phyloP scores from a whole-genome alignment of 30 jellyfish, hydroid and myxozoan species.

The Aurelia aurita complex sp. Pacific region DNA sequence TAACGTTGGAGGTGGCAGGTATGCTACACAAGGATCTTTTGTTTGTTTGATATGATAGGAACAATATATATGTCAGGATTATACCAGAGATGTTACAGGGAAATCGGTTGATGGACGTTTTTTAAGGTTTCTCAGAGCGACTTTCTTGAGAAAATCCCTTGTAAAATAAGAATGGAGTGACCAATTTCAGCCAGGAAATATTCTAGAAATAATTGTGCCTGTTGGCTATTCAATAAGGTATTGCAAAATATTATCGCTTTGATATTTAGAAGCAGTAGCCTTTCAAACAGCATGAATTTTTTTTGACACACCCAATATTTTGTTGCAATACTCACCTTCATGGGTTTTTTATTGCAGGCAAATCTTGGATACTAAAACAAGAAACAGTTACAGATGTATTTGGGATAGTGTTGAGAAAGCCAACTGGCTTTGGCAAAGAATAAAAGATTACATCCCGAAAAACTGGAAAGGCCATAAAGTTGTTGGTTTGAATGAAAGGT shows the following conservation, averaged over 20 bases:
- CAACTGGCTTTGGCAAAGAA: constrained; percentile 37
- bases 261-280: not conserved
- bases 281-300: not conserved
- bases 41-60: no score
- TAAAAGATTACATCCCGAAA: constrained; percentile 49
- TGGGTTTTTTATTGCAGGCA: constrained; percentile 8
- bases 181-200: no score
- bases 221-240: not conserved
- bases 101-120: no score
- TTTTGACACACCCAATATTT: not conserved
- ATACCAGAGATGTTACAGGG: no score
- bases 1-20: constrained; percentile 67
- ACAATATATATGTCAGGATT: no score
- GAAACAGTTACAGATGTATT: constrained; percentile 60
- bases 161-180: no score
- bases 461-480: constrained; percentile 19
- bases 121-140: no score
- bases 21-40: no score
- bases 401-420: constrained; percentile 53
- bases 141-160: no score
- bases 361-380: constrained; percentile 5
- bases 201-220: no score
- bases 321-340: no score
- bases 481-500: constrained; percentile 66
- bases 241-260: not conserved